These are phyloP conservation scores for Lapara coniferarum DNA, from an alignment of 2,888 invertebrate species.

Conservation along the genomic window DNA sequence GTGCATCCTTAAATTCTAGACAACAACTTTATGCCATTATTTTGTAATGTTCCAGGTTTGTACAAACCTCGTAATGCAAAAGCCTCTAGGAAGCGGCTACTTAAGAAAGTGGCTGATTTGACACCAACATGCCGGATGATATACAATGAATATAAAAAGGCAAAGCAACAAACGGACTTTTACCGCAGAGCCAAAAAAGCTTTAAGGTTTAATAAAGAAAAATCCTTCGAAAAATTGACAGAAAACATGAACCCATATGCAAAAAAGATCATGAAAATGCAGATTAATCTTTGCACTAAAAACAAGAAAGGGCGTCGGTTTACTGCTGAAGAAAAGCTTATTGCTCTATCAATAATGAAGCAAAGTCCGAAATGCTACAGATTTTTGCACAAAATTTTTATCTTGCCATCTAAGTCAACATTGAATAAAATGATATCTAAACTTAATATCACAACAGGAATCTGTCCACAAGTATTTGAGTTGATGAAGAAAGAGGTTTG, in stretches of 20 bases:
- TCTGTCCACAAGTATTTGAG: conserved; percentile 33
- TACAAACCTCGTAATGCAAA: too few species aligned
- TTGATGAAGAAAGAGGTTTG: conserved; percentile 32
- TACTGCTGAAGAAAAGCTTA: conserved; percentile 28
- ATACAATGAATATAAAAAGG: too few species aligned
- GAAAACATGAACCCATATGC: conserved; percentile 25
- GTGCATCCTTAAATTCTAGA: too few species aligned
- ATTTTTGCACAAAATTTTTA: conserved; percentile 38
- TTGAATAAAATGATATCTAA: conserved; percentile 31
- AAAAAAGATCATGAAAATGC: conserved; percentile 25
- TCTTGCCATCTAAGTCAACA: conserved; percentile 33
- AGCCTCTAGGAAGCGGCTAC: too few species aligned
- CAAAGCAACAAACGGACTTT: too few species aligned
- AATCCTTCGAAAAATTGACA: conserved; percentile 17
- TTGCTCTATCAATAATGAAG: conserved; percentile 29
- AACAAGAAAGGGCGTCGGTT: conserved; percentile 27
- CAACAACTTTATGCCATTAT: too few species aligned
- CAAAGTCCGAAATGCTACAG: conserved; percentile 30
- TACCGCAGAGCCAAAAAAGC: too few species aligned
- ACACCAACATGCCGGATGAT: too few species aligned
- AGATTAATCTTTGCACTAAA: conserved; percentile 23
- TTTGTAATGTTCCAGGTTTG: too few species aligned
- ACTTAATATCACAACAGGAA: conserved; percentile 30
- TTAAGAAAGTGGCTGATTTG: too few species aligned
- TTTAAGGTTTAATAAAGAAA: conserved; percentile 16